Base-by-base conservation (phyloP, 1,140 invertebrate genomes). In the Heliothis virescens region DNA sequence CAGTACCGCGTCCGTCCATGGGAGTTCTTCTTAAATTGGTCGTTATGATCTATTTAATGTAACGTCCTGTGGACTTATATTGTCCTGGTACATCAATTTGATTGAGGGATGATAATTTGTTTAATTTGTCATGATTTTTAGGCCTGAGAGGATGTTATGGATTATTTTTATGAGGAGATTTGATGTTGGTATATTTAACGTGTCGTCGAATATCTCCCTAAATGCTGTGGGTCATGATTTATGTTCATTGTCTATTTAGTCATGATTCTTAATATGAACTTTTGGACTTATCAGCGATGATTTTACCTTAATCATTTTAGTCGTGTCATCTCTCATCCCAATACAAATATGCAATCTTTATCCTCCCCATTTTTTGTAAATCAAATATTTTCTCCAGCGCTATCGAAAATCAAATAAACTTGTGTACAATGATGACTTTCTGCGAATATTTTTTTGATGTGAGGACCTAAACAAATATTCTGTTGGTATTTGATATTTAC, bases 21-120 rank as follows among this genome's bases (percentile, higher is more conserved):
- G 81, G 79, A 80, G 84, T 60, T 88, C 85, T 71, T 34, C 47
- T 85, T 82, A 62, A 7, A 67, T 81, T 88, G 86, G 87, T 80
- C 83, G 80, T 85, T 82, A 79, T 87, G 83, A 85, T 79, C 84
- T 83, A 82, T 82, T 83, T 74, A 83, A 85, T 74, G 62, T 83
- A 73, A 79, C 79, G 79, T 83, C 84, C 81, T 81, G 85, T 74
- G 72, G 72, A 82, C 67, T 85, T 79, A 82, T 85, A 78, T 57
- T 41, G 53, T 21, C 76, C 79, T 84, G 81, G 75, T 73, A 78
- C 75, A 76, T 83, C 75, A 76, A 82, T 82, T 81, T 77, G 77
- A 80, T 81, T 76, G 69, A 81, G 80, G 79, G 82, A 80, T 86
- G 85, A 81, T 83, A 82, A 86, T 84, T 83, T 67, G 67, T 80